These are phyloP conservation scores for Catharus bicknelli DNA, from an alignment of 2,113 vertebrate genomes.

Conservation along the genomic window DNA sequence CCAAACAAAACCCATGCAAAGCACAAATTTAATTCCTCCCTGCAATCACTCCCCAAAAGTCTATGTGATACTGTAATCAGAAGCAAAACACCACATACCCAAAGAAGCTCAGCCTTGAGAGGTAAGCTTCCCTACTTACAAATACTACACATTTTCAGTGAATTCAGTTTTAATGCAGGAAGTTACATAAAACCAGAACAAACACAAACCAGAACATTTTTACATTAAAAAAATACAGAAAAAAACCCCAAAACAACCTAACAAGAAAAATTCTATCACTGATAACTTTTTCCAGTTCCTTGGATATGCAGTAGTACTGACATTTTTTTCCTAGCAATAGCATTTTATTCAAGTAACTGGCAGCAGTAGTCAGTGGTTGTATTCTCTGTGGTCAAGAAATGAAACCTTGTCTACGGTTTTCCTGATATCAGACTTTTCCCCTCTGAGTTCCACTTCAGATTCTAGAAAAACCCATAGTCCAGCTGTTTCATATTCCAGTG, in stretches of 20 bases:
- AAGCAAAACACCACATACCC: not conserved
- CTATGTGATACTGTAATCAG: not conserved
- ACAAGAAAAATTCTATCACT: not conserved
- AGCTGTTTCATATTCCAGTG: not conserved
- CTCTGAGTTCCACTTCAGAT: not conserved
- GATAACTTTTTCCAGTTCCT: not conserved
- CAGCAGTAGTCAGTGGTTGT: not conserved
- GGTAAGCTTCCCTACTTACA: not conserved
- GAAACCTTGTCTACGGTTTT: not conserved
- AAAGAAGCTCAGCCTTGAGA: not conserved
- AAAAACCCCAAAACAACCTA: accelerated
- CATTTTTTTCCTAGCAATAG: not conserved
- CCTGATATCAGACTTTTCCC: not conserved
- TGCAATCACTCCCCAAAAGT: not conserved
- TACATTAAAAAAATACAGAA: not conserved
- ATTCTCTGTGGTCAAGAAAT: not conserved
- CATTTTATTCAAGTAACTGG: not conserved
- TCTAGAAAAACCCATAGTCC: not conserved
- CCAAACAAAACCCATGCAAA: not conserved
- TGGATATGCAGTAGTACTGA: not conserved
- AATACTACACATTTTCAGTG: not conserved
- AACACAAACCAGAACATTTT: not conserved
- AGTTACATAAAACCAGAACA: not conserved
- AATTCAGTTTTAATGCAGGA: not conserved
- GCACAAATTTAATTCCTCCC: not conserved